Evolutionary conservation across 2,797 vertebrate genomes (phyloP), one percentile per base, ranked within the genome.

Genomic region (Melopsittacus undulatus): DNA sequence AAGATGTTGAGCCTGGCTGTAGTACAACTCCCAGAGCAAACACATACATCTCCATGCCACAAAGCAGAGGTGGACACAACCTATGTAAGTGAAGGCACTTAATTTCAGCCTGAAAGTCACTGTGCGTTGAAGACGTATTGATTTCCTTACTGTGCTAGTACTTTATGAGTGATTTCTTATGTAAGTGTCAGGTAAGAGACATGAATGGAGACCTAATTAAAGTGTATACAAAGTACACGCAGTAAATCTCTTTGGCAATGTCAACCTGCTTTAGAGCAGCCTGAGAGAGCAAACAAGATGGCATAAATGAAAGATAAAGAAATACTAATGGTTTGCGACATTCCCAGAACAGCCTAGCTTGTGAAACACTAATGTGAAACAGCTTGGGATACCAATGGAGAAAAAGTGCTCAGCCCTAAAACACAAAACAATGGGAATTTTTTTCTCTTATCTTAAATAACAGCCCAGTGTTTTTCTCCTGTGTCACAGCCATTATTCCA

Each of bases 111-210:
- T 85, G 94, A 73, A 93, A 96, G 91, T 95, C 93, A 81, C 75
- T 3, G 59, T 36, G 83, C 7, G 3, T 79, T 93, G 61, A 56
- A 69, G 93, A 46, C 1, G 72, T 89, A 96, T 95, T 73, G 95
- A 97, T 96, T 95, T 87, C 94, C 0, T 10, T 87, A n/a, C 92
- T 61, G 75, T 14, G 90, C 32, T 66, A 16, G 94, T 85, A 36
- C 49, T 95, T 93, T 93, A 91, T 96, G 96, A 97, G 95, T 96
- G 96, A 96, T 96, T 96, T 95, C 96, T 96, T 96, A 88, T 82
- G 91, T 86, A 91, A 92, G 92, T 87, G 94, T 93, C 96, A 94
- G 90, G 89, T 88, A 82, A 91, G 76, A 92, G 93, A 80, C 95
- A 96, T 73, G 94, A 95, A 95, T 83, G 77, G 96, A 93, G 92